Evolutionary conservation across 1,140 invertebrate species (phyloP).

Genomic region (Aphaenogaster rudis): DNA sequence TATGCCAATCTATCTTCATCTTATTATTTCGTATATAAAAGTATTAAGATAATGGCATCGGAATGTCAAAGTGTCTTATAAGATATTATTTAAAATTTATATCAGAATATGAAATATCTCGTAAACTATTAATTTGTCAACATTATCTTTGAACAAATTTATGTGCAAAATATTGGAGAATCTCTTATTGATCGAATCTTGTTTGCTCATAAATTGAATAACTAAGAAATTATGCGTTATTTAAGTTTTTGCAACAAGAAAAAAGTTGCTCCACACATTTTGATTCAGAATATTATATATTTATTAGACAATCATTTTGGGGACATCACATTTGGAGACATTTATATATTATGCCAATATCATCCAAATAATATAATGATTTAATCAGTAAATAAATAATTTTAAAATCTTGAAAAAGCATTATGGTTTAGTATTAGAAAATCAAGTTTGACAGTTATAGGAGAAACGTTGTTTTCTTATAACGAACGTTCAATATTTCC

Average conservation of each 20-base stretch:
- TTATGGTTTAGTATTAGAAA: background rate
- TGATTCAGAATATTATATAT: background rate
- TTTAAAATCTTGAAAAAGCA: background rate
- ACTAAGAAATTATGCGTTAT: background rate
- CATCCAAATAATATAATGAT: background rate
- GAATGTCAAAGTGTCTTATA: background rate
- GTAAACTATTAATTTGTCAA: background rate
- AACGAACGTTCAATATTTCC: background rate
- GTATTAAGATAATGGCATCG: background rate
- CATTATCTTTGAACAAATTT: background rate
- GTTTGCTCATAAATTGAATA: background rate
- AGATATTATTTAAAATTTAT: background rate
- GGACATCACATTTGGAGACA: background rate
- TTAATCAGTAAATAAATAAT: background rate
- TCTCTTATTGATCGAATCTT: background rate
- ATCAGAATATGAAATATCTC: background rate
- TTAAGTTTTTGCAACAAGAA: background rate
- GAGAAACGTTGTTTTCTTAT: background rate
- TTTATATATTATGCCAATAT: background rate
- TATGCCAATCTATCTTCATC: background rate
- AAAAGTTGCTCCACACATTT: background rate
- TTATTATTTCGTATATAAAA: background rate
- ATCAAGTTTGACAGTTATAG: background rate
- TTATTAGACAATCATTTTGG: background rate
- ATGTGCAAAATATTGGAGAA: background rate